Conservation (phyloP, 2,113 vertebrate species). For the Ammodytes marinus region DNA sequence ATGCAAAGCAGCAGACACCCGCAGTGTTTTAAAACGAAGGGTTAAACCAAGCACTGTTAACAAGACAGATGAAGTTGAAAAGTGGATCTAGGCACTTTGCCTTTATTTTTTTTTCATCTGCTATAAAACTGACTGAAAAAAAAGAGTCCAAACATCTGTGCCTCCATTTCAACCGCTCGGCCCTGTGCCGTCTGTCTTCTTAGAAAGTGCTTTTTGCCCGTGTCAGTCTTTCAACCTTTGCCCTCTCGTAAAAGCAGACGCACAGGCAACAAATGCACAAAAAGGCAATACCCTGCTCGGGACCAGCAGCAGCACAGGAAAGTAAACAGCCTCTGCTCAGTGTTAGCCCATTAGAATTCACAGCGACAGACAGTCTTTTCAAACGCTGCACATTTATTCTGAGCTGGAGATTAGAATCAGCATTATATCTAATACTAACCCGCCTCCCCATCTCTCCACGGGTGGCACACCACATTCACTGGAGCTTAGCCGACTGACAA, state of each 20-base stretch:
- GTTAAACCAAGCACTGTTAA: slow-evolving; percentile 44
- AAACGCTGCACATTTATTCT: slow-evolving; percentile 67
- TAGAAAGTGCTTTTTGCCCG: slow-evolving; percentile 28
- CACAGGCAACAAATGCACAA: slow-evolving; percentile 18
- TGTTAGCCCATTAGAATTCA: slow-evolving; percentile 61
- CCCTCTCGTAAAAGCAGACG: slow-evolving; percentile 47
- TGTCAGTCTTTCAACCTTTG: slow-evolving; percentile 38
- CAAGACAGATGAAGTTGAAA: slow-evolving; percentile 56
- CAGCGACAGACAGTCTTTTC: slow-evolving; percentile 54
- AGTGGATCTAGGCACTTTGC: slow-evolving; percentile 40
- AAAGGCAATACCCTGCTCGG: slow-evolving; percentile 34
- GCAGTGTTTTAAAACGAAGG: slow-evolving; percentile 39
- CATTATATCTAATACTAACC: slow-evolving; percentile 62
- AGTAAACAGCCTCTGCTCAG: slow-evolving; percentile 58
- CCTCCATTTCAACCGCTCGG: slow-evolving; percentile 27
- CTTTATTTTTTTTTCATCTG: slow-evolving; percentile 38
- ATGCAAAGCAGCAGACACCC: slow-evolving; percentile 34
- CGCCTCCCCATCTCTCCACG: slow-evolving; percentile 40
- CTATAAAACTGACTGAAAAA: slow-evolving; percentile 41
- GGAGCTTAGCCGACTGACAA: slow-evolving; percentile 55
- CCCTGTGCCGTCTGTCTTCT: slow-evolving; percentile 27
- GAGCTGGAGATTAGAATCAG: slow-evolving; percentile 66
- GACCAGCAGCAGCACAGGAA: slow-evolving; percentile 52
- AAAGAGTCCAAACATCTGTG: slow-evolving; percentile 49
- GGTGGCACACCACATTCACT: slow-evolving; percentile 53